Evolutionary conservation across 2,888 invertebrate species (phyloP).

Genomic region (Serrognathus titanus): DNA sequence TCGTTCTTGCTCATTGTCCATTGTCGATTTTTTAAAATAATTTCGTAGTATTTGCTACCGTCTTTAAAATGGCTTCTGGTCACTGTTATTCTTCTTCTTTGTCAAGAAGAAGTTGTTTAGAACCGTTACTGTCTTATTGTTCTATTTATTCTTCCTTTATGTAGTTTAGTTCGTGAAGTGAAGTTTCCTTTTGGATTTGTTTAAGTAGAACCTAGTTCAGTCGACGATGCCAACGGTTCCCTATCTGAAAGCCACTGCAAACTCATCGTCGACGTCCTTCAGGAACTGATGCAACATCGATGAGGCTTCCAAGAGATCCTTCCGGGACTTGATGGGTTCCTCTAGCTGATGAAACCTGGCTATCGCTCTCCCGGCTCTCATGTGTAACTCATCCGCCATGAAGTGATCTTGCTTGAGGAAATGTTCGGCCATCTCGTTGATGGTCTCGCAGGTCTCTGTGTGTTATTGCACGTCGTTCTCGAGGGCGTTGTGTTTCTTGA

Average conservation of each 20-base stretch:
- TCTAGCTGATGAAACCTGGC: conserved; percentile 61
- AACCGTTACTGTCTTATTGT: no score
- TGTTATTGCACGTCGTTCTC: conserved; percentile 86
- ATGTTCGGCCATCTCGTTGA: conserved; percentile 74
- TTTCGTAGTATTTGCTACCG: no score
- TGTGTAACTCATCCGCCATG: conserved; percentile 81
- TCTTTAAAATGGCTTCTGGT: no score
- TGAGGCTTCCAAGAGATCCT: conserved; percentile 91
- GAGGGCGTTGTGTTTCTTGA: conserved; percentile 76
- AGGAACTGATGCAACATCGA: conserved; percentile 83
- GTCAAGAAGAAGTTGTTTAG: no score
- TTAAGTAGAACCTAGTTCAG: conserved; percentile 53
- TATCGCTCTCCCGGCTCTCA: conserved; percentile 65
- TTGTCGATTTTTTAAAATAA: no score
- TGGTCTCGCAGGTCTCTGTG: conserved; percentile 74
- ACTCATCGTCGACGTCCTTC: conserved; percentile 88
- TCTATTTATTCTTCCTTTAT: no score
- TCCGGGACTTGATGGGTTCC: conserved; percentile 85
- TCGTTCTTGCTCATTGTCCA: no score
- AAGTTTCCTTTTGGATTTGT: background rate
- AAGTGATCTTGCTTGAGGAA: conserved; percentile 82
- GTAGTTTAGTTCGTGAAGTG: no score
- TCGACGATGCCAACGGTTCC: conserved; percentile 66
- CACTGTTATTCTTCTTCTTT: no score
- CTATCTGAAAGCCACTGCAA: conserved; percentile 86